Percentiles rank a stretch among this genome's conserved stretches.
These are phyloP conservation scores for Cheilosia vulpina DNA, from an alignment of 2,888 invertebrate genomes.

Conservation along the genomic window DNA sequence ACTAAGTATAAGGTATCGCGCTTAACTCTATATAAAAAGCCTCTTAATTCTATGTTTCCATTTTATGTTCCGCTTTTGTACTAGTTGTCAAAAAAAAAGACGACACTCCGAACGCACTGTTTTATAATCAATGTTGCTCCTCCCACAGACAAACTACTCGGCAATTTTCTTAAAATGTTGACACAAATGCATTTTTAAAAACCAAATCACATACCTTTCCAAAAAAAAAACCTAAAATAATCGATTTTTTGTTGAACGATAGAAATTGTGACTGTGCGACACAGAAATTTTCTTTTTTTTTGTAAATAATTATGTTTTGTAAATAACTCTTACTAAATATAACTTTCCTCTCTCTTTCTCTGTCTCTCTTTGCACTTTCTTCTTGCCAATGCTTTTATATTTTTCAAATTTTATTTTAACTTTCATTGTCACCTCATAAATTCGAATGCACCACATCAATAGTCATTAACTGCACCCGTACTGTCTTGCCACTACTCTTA, in stretches of 20 bases:
- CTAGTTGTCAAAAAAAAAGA: too few relatives aligned
- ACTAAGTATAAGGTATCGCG: too few relatives aligned
- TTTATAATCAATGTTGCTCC: too few relatives aligned
- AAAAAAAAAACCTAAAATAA: not conserved
- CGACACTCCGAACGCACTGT: too few relatives aligned
- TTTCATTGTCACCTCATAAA: conserved; percentile 1
- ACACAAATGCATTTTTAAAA: too few relatives aligned
- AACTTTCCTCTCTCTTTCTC: not conserved
- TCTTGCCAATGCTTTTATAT: conserved; percentile 24
- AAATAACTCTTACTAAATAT: conserved; percentile 18
- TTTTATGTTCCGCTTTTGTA: not conserved
- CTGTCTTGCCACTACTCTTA: conserved; percentile 18
- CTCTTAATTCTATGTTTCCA: too few relatives aligned
- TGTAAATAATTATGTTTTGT: conserved; percentile 3
- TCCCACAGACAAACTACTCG: too few relatives aligned
- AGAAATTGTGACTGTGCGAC: conserved; percentile 20
- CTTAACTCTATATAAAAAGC: too few relatives aligned
- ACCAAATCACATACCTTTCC: not conserved
- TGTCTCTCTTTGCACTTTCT: conserved; percentile 20
- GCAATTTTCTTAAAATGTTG: too few relatives aligned
- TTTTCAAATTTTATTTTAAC: conserved; percentile 6
- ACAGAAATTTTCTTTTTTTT: conserved; percentile 12
- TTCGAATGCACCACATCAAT: conserved; percentile 27
- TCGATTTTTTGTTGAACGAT: conserved; percentile 19
- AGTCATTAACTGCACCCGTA: conserved; percentile 50